A percentile compares a stretch with the other conserved stretches of the same genome.
phyloP scores from a whole-genome alignment of 1,140 invertebrate genomes.

The Trinorchestia longiramus region DNA sequence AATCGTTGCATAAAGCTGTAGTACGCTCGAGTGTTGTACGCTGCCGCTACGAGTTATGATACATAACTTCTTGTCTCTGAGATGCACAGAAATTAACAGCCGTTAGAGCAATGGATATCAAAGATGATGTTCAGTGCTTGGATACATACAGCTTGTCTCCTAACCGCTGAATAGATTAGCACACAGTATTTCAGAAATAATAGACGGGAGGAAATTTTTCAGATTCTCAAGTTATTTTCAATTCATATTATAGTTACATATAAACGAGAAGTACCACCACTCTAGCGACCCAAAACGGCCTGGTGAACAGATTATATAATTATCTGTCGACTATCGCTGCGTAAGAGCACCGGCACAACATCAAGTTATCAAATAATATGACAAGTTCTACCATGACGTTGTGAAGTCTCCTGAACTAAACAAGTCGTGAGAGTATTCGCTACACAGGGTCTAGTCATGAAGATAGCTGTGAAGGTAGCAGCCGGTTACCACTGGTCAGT shows the following conservation, averaged over 20 bases:
- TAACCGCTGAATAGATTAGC: background rate
- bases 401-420: too few relatives aligned
- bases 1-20: conserved; percentile 22
- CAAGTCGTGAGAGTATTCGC: background rate
- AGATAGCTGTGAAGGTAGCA: background rate
- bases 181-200: background rate
- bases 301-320: background rate
- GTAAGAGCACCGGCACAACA: too few relatives aligned
- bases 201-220: background rate
- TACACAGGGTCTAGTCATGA: background rate
- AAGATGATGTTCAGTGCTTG: background rate
- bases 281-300: background rate
- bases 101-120: background rate
- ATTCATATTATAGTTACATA: background rate
- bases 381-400: too few relatives aligned
- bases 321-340: background rate
- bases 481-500: background rate
- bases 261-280: background rate
- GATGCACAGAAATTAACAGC: background rate
- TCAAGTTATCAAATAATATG: too few relatives aligned
- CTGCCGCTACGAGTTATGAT: background rate
- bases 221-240: background rate
- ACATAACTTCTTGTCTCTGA: background rate
- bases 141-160: background rate
- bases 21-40: background rate